Evolutionary conservation across 2,888 invertebrate genomes (phyloP), one percentile per base, ranked within the genome.

Genomic region (Drosophila niveifrons): DNA sequence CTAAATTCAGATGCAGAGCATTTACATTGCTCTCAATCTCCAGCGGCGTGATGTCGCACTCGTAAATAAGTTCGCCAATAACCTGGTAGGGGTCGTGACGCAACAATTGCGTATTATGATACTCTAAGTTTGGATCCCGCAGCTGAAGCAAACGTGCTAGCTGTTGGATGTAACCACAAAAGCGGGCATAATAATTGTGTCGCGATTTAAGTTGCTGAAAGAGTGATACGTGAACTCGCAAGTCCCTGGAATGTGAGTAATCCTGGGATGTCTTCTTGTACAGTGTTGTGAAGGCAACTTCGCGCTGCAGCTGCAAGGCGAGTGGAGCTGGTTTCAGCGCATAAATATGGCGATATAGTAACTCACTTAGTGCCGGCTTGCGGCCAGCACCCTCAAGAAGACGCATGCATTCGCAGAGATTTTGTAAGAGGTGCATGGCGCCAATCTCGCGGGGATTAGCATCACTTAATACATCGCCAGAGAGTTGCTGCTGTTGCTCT

Each of bases 1-100:
- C 94, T 57, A 96, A 93, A 93, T 96, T 96, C 1, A 96, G 94
- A 89, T 96, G 95, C 15, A 96, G 91, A 77, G 95, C 95, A 34
- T 94, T 93, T 67, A 96, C 96, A 80, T 95, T 94, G 0, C 93
- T 92, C 88, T 96, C 96, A 63, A 96, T 94, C 82, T 94, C 94
- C 2, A 94, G 93, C 0, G 96, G 95, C 3, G 95, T 94, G 58
- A 95, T 92, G 65, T 95, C 94, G 79, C 94, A 94, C 66, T 95
- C 94, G 82, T 96, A 96, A 67, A 96, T 94, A 87, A 96, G 93
- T 78, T 94, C 94, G 2, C 95, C 95, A 75, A 95, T 94, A 61
- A 95, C 93, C 75, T 94, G 93, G 61, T 94, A 94, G 9, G 95
- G 92, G 80, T 92, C 90, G 11, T 90, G 83, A 11, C 83, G 88